These are phyloP conservation scores for Tolypeutes matacus DNA, from an alignment of 2,797 vertebrate species.

Conservation along the genomic window DNA sequence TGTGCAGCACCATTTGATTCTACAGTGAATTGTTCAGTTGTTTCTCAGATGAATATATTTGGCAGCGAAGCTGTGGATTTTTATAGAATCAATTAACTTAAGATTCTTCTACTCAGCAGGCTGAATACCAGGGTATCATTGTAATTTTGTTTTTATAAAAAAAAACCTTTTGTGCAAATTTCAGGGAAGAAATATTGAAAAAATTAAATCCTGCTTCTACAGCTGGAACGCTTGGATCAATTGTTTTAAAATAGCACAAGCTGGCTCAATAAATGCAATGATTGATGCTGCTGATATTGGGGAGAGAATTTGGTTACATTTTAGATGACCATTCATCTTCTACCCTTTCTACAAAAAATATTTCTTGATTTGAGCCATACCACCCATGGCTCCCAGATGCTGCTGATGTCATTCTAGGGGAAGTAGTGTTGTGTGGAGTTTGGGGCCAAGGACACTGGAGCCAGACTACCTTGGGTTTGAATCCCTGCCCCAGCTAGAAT, in stretches of 20 bases:
- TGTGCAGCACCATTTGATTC: not conserved
- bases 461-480: not conserved
- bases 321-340: not conserved
- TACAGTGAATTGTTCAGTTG: slow-evolving; percentile 52
- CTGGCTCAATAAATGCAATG: not conserved
- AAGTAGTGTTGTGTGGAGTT: not conserved
- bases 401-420: not conserved
- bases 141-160: slow-evolving; percentile 66
- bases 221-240: not conserved
- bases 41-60: slow-evolving; percentile 67
- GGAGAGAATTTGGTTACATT: not conserved
- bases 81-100: slow-evolving; percentile 78
- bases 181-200: slow-evolving; percentile 20
- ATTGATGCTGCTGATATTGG: not conserved
- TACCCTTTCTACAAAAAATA: not conserved
- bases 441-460: not conserved
- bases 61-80: slow-evolving; percentile 63
- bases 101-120: slow-evolving; percentile 59
- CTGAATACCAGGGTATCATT: slow-evolving; percentile 65
- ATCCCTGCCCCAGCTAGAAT: not conserved
- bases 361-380: not conserved
- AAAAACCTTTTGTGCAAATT: slow-evolving; percentile 65
- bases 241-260: slow-evolving; percentile 57
- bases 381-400: not conserved
- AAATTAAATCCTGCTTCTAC: slow-evolving; percentile 25